A percentile compares a stretch with the other conserved stretches of the same genome.
Conservation (phyloP, 2,888 invertebrate species). For the Thereva unica region DNA sequence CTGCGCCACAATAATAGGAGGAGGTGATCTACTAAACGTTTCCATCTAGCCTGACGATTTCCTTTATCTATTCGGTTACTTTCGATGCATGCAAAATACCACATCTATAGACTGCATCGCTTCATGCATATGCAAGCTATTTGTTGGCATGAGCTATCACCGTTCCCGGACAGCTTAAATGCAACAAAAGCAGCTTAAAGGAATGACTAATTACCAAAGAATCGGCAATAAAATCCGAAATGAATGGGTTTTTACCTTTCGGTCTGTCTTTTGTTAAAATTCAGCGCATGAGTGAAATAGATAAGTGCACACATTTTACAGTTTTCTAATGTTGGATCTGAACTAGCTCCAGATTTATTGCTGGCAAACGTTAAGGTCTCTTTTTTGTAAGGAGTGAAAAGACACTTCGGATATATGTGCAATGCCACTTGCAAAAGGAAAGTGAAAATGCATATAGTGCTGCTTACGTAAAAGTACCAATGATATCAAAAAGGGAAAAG, state of each 20-base stretch:
- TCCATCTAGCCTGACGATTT: constrained; percentile 12
- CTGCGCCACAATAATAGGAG: constrained; percentile 15
- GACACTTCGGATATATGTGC: not conserved
- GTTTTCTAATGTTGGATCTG: constrained; percentile 22
- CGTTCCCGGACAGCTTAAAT: not conserved
- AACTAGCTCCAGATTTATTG: constrained; percentile 23
- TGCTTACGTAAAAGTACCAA: too few species aligned
- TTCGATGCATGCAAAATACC: constrained; percentile 16
- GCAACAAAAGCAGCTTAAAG: constrained; percentile 20
- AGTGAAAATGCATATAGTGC: too few species aligned
- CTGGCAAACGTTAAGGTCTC: constrained; percentile 3
- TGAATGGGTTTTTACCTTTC: constrained; percentile 18
- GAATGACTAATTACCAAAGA: constrained; percentile 29
- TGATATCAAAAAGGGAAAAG: too few species aligned
- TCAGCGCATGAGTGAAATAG: constrained; percentile 19
- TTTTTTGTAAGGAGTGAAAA: constrained; percentile 7
- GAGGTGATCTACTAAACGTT: constrained; percentile 10
- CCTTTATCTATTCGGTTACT: constrained; percentile 17
- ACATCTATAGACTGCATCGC: constrained; percentile 1
- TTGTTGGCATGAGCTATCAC: too few species aligned
- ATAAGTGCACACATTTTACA: not conserved
- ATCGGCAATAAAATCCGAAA: constrained; percentile 1
- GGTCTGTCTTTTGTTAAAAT: constrained; percentile 8
- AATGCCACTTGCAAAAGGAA: too few species aligned
- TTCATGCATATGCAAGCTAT: not conserved